phyloP scores from a whole-genome alignment of 2,888 invertebrate species.

The Mantis religiosa region DNA sequence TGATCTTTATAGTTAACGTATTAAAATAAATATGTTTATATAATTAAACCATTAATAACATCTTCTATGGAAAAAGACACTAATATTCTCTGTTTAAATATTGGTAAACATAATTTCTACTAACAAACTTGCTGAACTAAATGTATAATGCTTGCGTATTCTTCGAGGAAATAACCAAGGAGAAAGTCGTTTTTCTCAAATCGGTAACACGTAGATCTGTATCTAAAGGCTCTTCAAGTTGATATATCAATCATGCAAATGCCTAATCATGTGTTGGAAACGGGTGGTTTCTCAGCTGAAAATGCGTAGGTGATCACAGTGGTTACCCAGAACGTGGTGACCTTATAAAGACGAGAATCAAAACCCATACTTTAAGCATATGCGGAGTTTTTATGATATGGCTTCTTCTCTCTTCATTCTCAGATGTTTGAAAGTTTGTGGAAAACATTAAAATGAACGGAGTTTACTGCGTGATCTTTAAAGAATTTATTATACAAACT shows the following conservation, averaged over 20 bases:
- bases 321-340: not conserved
- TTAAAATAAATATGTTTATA: too few species aligned
- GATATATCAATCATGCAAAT: not conserved
- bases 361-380: not conserved
- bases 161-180: too few species aligned
- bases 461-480: not conserved
- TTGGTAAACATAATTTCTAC: too few species aligned
- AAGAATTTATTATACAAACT: not conserved
- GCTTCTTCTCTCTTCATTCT: not conserved
- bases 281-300: not conserved
- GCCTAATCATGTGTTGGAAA: not conserved
- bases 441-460: not conserved
- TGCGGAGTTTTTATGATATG: not conserved
- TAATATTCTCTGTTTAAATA: too few species aligned
- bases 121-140: too few species aligned
- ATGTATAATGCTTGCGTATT: too few species aligned
- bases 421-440: not conserved
- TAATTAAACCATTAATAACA: too few species aligned
- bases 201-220: too few species aligned
- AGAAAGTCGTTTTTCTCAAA: too few species aligned
- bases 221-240: not conserved
- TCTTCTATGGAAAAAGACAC: too few species aligned
- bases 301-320: not conserved
- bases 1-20: too few species aligned
- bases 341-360: not conserved